A percentile compares a stretch with the other conserved stretches of the same genome.
phyloP scores from a whole-genome alignment of 2,888 invertebrate species.

The Schizaphis graminum region DNA sequence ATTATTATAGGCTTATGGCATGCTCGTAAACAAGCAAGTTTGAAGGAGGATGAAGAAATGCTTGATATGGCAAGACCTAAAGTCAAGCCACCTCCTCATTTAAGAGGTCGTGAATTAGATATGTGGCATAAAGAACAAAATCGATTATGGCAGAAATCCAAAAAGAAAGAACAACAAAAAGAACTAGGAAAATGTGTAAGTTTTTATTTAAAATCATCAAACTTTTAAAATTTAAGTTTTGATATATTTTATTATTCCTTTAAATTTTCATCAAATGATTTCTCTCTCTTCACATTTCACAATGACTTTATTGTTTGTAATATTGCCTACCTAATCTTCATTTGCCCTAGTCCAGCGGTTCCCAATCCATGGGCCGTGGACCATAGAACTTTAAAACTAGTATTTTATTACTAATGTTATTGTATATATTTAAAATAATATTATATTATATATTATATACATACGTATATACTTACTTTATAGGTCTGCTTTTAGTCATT shows the following conservation, averaged over 20 bases:
- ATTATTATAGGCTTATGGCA: slow-evolving; percentile 47
- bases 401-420: no score
- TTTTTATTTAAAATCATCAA: neutral
- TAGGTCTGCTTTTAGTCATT: no score
- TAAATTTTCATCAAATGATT: no score
- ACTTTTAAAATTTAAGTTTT: neutral
- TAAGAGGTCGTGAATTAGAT: slow-evolving; percentile 53
- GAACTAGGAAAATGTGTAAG: slow-evolving; percentile 58
- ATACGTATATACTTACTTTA: no score
- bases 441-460: no score
- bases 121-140: slow-evolving; percentile 60
- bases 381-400: no score
- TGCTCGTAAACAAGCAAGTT: slow-evolving; percentile 49
- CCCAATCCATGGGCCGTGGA: no score
- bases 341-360: no score
- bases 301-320: no score
- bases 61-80: slow-evolving; percentile 43
- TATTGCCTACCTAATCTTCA: no score
- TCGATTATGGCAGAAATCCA: slow-evolving; percentile 55
- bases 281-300: no score
- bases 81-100: slow-evolving; percentile 51
- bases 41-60: slow-evolving; percentile 52
- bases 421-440: no score
- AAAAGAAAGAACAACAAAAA: slow-evolving; percentile 61
- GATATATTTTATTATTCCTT: neutral